phyloP scores from a whole-genome alignment of 2,797 vertebrate genomes.

The Sebastiscus albofasciatus region DNA sequence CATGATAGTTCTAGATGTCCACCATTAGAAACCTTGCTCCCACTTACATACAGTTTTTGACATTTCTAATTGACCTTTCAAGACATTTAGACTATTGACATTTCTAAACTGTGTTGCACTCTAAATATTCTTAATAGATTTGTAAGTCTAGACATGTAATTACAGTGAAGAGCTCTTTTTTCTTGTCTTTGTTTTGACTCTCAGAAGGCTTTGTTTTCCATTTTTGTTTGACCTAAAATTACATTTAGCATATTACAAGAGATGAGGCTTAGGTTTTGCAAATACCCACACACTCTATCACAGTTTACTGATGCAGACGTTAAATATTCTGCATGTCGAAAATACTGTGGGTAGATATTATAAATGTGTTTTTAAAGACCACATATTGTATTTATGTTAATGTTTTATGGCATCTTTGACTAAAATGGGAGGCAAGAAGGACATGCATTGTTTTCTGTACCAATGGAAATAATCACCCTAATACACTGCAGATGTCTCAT shows the following conservation, averaged over 20 bases:
- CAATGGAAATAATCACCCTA: constrained; percentile 60
- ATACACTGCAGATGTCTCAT: constrained; percentile 71
- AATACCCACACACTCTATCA: background rate
- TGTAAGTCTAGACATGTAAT: constrained; percentile 38
- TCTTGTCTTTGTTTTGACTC: background rate
- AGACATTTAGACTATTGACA: constrained; percentile 56
- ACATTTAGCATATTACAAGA: background rate
- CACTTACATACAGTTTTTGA: constrained; percentile 36
- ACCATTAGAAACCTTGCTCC: background rate
- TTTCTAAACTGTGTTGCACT: constrained; percentile 42
- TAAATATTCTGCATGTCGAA: constrained; percentile 10
- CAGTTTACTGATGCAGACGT: background rate
- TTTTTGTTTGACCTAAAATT: background rate
- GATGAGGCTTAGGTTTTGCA: background rate
- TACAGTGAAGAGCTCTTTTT: constrained; percentile 6
- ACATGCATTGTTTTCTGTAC: constrained; percentile 60
- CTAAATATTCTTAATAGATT: constrained; percentile 34
- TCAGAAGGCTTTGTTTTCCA: background rate
- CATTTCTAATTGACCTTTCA: constrained; percentile 54
- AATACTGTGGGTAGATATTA: background rate
- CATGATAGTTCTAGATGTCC: background rate
- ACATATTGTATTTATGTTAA: background rate
- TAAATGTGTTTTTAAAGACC: constrained; percentile 15
- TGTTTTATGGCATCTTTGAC: constrained; percentile 26
- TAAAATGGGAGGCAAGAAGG: constrained; percentile 20